These are phyloP conservation scores for Nanorana parkeri DNA, from an alignment of 2,113 vertebrate species.

Conservation along the genomic window DNA sequence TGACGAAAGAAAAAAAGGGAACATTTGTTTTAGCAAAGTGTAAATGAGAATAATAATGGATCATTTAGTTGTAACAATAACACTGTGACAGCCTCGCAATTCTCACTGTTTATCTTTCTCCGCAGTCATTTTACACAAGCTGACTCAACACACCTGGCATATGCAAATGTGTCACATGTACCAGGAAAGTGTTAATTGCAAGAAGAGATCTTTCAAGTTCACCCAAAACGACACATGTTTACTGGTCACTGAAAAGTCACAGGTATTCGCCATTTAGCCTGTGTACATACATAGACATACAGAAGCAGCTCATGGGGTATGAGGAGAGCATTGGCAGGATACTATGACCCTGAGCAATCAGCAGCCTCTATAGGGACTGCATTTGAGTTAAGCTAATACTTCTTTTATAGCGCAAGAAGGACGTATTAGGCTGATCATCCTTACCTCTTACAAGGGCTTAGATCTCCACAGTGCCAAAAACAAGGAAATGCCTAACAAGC, in stretches of 20 bases:
- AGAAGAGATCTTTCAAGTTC: not conserved
- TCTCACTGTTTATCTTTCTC: slow-evolving; percentile 5
- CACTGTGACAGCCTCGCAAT: not conserved
- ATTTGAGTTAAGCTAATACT: no score
- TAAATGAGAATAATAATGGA: slow-evolving; percentile 4
- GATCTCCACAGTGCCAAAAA: no score
- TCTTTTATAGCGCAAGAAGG: no score
- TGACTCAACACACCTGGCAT: slow-evolving; percentile 36
- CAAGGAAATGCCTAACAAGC: no score
- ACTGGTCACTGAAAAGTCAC: not conserved
- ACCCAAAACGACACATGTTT: not conserved
- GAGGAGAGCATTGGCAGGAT: not conserved
- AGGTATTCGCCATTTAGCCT: not conserved
- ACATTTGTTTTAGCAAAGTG: not conserved
- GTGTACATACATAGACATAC: not conserved
- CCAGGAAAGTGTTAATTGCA: not conserved
- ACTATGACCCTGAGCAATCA: not conserved
- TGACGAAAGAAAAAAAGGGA: not conserved
- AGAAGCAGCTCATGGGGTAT: not conserved
- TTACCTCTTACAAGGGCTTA: no score
- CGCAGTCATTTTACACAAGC: not conserved
- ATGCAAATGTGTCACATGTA: not conserved
- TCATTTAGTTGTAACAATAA: slow-evolving; percentile 2
- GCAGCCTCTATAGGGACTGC: not conserved
- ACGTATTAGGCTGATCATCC: no score